These are phyloP conservation scores for Platycnemis pennipes DNA, from an alignment of 2,888 invertebrate genomes.

Conservation along the genomic window DNA sequence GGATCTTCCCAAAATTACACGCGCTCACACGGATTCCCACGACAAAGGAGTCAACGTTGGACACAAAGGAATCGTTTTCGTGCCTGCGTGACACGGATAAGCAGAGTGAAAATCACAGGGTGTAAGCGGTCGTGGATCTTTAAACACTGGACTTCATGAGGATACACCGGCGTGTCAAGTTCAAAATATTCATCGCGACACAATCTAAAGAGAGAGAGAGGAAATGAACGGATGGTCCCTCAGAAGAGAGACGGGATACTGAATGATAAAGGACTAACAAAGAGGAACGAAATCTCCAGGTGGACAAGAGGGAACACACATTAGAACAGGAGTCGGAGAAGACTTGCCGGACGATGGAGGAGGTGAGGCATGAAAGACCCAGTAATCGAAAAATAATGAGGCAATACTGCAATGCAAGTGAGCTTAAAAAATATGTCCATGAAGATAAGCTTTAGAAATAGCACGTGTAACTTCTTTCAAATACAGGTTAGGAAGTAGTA, in stretches of 20 bases:
- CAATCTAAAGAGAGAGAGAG: neutral
- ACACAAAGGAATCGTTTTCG: neutral
- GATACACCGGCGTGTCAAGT: neutral
- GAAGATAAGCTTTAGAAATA: no score
- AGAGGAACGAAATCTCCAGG: neutral
- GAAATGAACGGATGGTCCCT: neutral
- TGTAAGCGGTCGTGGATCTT: neutral
- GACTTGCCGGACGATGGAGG: no score
- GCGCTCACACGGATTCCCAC: neutral
- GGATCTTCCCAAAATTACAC: neutral
- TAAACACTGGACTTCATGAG: neutral
- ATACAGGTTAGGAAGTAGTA: no score
- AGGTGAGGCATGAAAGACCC: no score
- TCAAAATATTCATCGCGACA: neutral
- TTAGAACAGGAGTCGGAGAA: no score
- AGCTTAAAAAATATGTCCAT: no score
- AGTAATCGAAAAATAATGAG: no score
- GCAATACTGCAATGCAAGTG: no score
- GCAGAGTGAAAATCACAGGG: neutral
- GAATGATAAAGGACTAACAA: neutral
- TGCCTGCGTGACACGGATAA: neutral
- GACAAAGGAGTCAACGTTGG: neutral
- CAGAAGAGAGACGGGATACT: neutral
- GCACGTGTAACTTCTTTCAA: no score
- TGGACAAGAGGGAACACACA: no score